Evolutionary conservation across 1,140 invertebrate genomes (phyloP).

Genomic region (Nomia melanderi): DNA sequence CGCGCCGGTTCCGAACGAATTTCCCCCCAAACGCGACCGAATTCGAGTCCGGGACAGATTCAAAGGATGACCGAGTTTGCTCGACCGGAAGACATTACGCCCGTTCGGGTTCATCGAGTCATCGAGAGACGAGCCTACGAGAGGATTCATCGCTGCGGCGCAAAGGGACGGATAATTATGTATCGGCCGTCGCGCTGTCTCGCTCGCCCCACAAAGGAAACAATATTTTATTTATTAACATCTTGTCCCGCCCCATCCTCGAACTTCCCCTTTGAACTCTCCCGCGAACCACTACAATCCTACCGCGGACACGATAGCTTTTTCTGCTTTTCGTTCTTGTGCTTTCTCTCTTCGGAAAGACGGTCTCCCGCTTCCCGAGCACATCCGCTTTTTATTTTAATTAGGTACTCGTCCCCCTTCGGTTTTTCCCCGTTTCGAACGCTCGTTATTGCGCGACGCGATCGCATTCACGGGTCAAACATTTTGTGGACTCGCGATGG

Average conservation of each 20-base stretch:
- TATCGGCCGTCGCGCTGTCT: neutral
- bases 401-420: conserved; percentile 12
- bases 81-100: neutral
- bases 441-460: neutral
- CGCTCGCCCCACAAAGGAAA: neutral
- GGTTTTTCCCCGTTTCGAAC: no score
- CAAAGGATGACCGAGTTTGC: neutral
- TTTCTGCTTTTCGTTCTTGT: neutral
- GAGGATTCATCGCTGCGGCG: neutral
- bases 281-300: no score
- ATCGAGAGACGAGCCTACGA: neutral
- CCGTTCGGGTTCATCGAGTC: neutral
- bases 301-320: neutral
- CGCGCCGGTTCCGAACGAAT: neutral
- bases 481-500: no score
- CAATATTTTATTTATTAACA: conserved; percentile 37
- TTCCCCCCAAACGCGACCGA: neutral
- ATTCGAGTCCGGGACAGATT: neutral
- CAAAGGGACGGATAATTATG: conserved; percentile 13
- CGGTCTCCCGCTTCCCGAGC: neutral
- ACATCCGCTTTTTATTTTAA: conserved; percentile 20
- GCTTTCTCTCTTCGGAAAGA: neutral
- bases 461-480: no score
- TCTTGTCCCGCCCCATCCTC: conserved; percentile 4
- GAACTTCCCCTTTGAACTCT: neutral